Evolutionary conservation across 2,888 invertebrate genomes (phyloP).

Genomic region (Philonicus albiceps): DNA sequence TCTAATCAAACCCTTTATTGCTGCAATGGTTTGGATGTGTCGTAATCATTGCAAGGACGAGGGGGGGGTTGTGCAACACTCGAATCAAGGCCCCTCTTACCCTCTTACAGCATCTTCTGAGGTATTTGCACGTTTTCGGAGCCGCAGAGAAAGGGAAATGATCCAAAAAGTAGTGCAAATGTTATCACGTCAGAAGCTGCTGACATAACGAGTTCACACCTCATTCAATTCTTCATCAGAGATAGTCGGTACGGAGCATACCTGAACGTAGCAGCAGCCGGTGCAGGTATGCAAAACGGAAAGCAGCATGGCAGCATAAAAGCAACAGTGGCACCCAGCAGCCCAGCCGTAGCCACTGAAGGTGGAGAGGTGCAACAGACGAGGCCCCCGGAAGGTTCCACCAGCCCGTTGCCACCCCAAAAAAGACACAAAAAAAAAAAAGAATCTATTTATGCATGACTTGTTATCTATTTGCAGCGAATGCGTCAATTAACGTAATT

Average conservation of each 20-base stretch:
- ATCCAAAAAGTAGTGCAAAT: constrained; percentile 21
- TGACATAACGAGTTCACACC: constrained; percentile 42
- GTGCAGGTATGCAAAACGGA: constrained; percentile 27
- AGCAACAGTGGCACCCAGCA: background rate
- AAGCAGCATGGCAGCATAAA: constrained; percentile 4
- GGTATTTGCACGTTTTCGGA: background rate
- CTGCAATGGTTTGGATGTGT: background rate
- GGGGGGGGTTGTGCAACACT: background rate
- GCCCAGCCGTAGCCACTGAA: background rate
- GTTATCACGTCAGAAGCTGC: constrained; percentile 39
- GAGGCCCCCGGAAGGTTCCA: background rate
- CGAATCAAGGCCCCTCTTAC: background rate
- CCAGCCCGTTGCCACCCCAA: too few species aligned
- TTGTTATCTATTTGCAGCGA: constrained; percentile 51
- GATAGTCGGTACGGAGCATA: background rate
- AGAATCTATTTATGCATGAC: constrained; percentile 44
- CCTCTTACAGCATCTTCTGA: background rate
- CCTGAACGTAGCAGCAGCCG: background rate
- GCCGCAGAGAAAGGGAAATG: background rate
- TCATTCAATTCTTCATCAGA: constrained; percentile 38
- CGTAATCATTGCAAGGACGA: background rate
- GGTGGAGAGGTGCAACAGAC: background rate
- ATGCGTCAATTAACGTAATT: constrained; percentile 52
- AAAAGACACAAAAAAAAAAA: constrained; percentile 40
- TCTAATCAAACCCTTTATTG: background rate